Base-by-base conservation (phyloP, 2,888 invertebrate genomes). In the Acholoe squamosa region DNA sequence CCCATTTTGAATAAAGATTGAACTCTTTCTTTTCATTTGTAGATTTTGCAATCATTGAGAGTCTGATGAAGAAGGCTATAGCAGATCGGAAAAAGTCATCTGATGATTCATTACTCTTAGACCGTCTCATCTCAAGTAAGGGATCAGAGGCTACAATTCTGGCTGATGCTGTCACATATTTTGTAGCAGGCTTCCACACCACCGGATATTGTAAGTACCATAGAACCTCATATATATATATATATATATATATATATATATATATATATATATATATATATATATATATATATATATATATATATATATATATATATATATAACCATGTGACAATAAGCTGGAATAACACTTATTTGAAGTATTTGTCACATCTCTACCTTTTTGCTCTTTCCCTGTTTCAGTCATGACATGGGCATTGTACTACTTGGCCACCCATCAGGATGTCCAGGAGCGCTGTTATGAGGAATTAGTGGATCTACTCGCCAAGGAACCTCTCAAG, bases 341-440 rank as follows among this genome's bases (percentile, higher is more conserved):
- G n/a, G n/a, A n/a, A n/a, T n/a, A n/a, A n/a, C n/a, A n/a, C n/a
- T n/a, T n/a, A n/a, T n/a, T n/a, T n/a, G n/a, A n/a, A n/a, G n/a
- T n/a, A n/a, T n/a, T n/a, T n/a, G n/a, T n/a, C n/a, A n/a, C n/a
- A n/a, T n/a, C n/a, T n/a, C n/a, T n/a, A n/a, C n/a, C n/a, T n/a
- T n/a, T n/a, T n/a, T n/a, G n/a, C n/a, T n/a, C n/a, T n/a, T n/a
- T n/a, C n/a, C n/a, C n/a, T n/a, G n/a, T 92, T 94, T n/a, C 94
- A 96, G 96, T 94, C 88, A 91, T 96, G 80, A 94, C 95, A 0
- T 96, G 96, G 96, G 91, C 93, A 7, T 89, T 96, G 25, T 96
- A 96, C 91, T 96, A 95, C 93, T 92, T 96, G 90, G 95, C 95
- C 3, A 94, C 93, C 0, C 94, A 96, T 90, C 92, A 92, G 12